These are phyloP conservation scores for Tokudaia tokunoshimensis DNA, from an alignment of 2,797 vertebrate genomes.

Conservation along the genomic window DNA sequence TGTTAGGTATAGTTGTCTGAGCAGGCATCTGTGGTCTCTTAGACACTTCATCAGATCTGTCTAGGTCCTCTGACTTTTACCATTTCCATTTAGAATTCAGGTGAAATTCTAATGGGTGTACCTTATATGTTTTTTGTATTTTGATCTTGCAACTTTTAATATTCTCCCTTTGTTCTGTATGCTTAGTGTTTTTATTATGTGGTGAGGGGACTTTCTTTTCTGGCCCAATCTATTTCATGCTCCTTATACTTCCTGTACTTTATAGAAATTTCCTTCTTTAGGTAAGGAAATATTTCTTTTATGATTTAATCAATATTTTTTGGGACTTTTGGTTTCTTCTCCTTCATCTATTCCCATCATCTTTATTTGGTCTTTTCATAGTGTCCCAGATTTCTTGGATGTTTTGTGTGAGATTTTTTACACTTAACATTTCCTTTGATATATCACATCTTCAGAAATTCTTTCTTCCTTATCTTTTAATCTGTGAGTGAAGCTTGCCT, in stretches of 20 bases:
- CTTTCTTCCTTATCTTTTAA: neutral
- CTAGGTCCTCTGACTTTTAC: too few relatives aligned
- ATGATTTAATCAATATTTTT: neutral
- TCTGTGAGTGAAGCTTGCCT: neutral
- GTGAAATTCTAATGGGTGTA: too few relatives aligned
- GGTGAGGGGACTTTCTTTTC: neutral
- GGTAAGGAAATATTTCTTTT: neutral
- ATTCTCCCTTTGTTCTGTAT: neutral
- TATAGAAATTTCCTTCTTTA: neutral
- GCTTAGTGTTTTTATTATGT: neutral
- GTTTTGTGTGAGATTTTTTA: neutral
- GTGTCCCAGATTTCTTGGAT: neutral
- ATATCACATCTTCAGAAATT: neutral
- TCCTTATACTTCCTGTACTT: neutral
- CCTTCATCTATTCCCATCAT: neutral
- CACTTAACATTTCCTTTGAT: neutral
- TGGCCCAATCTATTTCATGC: neutral
- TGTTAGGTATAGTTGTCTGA: neutral
- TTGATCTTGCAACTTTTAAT: neutral
- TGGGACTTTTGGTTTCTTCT: neutral
- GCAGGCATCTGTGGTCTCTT: neutral
- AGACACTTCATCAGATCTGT: neutral
- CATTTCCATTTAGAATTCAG: neutral
- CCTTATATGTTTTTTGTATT: neutral
- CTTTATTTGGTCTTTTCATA: neutral